Evolutionary conservation across 2,888 invertebrate species (phyloP).

Genomic region (Drosophila maculinotata): DNA sequence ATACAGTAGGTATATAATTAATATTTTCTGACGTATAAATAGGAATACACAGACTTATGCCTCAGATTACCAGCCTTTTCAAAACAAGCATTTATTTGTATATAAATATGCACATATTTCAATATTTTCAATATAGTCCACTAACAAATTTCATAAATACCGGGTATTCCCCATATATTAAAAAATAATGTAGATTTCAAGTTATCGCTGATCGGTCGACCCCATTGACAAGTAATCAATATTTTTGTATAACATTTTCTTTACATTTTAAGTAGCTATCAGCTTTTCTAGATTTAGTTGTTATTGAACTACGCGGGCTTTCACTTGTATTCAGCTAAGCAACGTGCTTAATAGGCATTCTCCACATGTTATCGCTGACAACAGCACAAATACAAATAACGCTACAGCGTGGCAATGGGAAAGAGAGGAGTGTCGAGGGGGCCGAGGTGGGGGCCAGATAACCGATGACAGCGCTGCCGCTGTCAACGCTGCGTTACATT

Average conservation of each 20-base stretch:
- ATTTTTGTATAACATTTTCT: constrained; percentile 16
- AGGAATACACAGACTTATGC: no score
- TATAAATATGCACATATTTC: no score
- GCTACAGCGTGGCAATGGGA: background rate
- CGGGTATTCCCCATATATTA: constrained; percentile 15
- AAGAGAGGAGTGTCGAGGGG: background rate
- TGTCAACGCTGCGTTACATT: constrained; percentile 36
- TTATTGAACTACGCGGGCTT: constrained; percentile 8
- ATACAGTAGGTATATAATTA: no score
- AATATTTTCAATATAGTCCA: no score
- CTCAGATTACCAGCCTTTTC: no score
- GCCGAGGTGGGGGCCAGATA: constrained; percentile 20
- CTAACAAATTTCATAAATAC: background rate
- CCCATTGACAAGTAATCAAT: constrained; percentile 18
- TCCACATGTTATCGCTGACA: constrained; percentile 47
- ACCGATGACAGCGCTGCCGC: constrained; percentile 30
- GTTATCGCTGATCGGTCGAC: constrained; percentile 1
- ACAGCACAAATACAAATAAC: constrained; percentile 24
- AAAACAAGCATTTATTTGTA: background rate
- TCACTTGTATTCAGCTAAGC: constrained; percentile 12
- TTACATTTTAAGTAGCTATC: constrained; percentile 12
- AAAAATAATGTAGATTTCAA: background rate
- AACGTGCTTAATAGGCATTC: constrained; percentile 16
- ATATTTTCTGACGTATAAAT: no score
- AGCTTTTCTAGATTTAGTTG: constrained; percentile 1